Conservation (phyloP, 2,797 vertebrate genomes). For the Dicrostonyx torquatus region DNA sequence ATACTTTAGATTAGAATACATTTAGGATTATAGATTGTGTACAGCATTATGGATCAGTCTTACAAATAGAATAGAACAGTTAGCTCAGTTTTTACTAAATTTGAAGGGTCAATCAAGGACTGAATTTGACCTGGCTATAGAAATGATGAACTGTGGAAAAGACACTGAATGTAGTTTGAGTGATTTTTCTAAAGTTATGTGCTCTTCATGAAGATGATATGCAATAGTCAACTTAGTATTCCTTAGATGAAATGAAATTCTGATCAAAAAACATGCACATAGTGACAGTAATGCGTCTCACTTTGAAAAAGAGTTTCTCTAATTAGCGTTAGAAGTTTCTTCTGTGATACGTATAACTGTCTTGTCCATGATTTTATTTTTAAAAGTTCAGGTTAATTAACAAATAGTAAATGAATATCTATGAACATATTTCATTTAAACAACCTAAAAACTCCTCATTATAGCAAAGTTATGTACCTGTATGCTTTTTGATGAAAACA, state of each 20-base stretch:
- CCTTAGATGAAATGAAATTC: conserved; percentile 39
- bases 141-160: conserved; percentile 2
- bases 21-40: background rate
- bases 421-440: conserved; percentile 39
- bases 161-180: conserved; percentile 48
- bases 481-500: conserved; percentile 17
- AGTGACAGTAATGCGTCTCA: background rate
- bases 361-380: conserved; percentile 27
- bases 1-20: conserved; percentile 9
- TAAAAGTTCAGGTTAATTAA: conserved; percentile 41
- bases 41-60: conserved; percentile 11
- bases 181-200: conserved; percentile 24
- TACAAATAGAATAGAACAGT: background rate
- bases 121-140: background rate
- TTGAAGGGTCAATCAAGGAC: background rate
- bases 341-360: background rate
- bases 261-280: background rate
- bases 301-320: conserved; percentile 23
- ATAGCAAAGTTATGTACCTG: background rate
- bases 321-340: conserved; percentile 49
- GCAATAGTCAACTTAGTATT: background rate
- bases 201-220: conserved; percentile 25
- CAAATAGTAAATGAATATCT: background rate
- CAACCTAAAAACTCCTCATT: background rate
- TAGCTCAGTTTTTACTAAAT: conserved; percentile 34